Percentiles rank a stretch among this genome's conserved stretches.
phyloP scores from a whole-genome alignment of 2,113 vertebrate species.

The Pangasianodon gigas region DNA sequence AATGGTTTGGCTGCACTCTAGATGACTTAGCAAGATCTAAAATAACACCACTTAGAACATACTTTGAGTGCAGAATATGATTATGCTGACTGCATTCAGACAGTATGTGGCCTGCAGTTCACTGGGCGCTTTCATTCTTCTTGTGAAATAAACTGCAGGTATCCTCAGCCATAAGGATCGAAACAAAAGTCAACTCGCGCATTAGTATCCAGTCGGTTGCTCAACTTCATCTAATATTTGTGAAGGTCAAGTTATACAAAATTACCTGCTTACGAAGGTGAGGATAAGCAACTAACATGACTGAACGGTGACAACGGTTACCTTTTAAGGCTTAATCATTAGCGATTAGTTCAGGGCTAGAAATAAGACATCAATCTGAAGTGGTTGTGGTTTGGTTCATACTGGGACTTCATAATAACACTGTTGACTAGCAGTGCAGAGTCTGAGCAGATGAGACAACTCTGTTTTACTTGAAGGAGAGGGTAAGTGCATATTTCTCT shows the following conservation, averaged over 20 bases:
- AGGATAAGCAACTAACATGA: background rate
- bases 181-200: background rate
- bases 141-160: background rate
- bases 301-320: background rate
- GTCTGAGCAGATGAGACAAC: too few relatives aligned
- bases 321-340: background rate
- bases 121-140: background rate
- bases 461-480: too few relatives aligned
- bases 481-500: background rate
- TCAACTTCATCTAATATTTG: background rate
- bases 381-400: background rate
- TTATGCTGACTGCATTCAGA: background rate
- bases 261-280: background rate
- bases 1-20: constrained; percentile 26
- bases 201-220: background rate
- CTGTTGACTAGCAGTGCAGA: too few relatives aligned
- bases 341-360: background rate
- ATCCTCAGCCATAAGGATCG: background rate
- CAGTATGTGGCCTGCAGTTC: background rate
- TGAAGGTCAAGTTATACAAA: background rate
- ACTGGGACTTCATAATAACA: background rate
- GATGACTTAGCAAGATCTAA: constrained; percentile 8
- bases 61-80: background rate
- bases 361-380: background rate
- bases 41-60: constrained; percentile 8